Conservation (phyloP, 2,113 vertebrate species). For the Cephalopterus ornatus region DNA sequence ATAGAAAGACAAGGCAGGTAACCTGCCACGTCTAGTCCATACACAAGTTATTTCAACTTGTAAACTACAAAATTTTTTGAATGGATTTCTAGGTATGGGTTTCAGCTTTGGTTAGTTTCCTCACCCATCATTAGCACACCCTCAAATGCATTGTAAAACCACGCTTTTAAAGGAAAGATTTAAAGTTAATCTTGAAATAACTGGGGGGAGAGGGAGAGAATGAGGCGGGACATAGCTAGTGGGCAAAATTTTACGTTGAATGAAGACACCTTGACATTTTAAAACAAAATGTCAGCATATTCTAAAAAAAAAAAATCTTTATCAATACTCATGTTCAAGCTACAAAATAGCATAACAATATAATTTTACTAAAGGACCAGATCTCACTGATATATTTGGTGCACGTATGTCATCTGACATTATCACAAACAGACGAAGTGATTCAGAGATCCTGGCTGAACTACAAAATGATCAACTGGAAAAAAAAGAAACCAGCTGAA, state of each 20-base stretch:
- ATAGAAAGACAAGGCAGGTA: not conserved
- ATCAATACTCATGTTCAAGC: not conserved
- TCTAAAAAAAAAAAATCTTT: not conserved
- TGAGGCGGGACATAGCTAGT: not conserved
- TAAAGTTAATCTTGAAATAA: not conserved
- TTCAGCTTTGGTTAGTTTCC: not conserved
- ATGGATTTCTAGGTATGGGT: not conserved
- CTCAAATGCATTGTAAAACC: not conserved
- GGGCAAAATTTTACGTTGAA: not conserved
- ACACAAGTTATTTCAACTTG: not conserved
- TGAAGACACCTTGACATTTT: not conserved
- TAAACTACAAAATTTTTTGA: not conserved
- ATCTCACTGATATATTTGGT: not conserved
- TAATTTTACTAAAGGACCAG: not conserved
- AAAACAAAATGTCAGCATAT: not conserved
- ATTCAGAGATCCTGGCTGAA: not conserved
- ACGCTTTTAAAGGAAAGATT: not conserved
- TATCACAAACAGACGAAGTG: not conserved
- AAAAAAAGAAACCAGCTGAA: not conserved
- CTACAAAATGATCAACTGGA: not conserved
- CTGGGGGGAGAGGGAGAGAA: not conserved
- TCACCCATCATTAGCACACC: not conserved
- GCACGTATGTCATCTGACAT: not conserved
- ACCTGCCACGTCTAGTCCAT: not conserved
- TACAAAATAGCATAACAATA: not conserved